Conservation (phyloP, 2,888 invertebrate genomes). For the Lasius platythorax region DNA sequence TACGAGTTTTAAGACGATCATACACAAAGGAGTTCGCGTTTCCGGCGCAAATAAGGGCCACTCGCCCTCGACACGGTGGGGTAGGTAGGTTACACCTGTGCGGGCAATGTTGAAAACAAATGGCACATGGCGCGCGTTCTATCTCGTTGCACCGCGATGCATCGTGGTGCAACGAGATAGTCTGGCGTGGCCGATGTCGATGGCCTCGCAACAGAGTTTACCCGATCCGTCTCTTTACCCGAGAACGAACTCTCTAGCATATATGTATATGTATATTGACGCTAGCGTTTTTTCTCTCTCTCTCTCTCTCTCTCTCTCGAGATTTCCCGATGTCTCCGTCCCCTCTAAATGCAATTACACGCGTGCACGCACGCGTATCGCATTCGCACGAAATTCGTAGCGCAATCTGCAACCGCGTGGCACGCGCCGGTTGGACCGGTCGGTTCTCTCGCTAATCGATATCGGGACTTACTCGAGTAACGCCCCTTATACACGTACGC, state of each 20-base stretch:
- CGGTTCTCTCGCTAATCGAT: constrained; percentile 70
- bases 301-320: not conserved
- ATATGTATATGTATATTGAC: not conserved
- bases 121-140: constrained; percentile 59
- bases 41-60: constrained; percentile 16
- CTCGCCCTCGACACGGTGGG: constrained; percentile 80
- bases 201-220: not conserved
- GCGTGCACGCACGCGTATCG: constrained; percentile 53
- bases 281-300: not conserved
- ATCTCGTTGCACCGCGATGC: constrained; percentile 59
- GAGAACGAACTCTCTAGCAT: too few species aligned
- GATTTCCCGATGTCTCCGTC: constrained; percentile 56
- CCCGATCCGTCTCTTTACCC: not conserved
- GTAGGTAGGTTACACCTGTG: constrained; percentile 84
- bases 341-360: constrained; percentile 45
- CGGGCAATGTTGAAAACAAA: constrained; percentile 49
- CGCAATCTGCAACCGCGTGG: constrained; percentile 80
- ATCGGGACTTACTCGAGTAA: constrained; percentile 43
- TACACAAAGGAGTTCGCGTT: not conserved
- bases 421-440: constrained; percentile 80
- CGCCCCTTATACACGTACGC: not conserved
- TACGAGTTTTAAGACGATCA: constrained; percentile 25
- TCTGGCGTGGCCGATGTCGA: constrained; percentile 28
- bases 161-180: not conserved
- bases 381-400: constrained; percentile 61